Base-by-base conservation (phyloP, 1,140 invertebrate genomes). In the Parasteatoda tepidariorum region DNA sequence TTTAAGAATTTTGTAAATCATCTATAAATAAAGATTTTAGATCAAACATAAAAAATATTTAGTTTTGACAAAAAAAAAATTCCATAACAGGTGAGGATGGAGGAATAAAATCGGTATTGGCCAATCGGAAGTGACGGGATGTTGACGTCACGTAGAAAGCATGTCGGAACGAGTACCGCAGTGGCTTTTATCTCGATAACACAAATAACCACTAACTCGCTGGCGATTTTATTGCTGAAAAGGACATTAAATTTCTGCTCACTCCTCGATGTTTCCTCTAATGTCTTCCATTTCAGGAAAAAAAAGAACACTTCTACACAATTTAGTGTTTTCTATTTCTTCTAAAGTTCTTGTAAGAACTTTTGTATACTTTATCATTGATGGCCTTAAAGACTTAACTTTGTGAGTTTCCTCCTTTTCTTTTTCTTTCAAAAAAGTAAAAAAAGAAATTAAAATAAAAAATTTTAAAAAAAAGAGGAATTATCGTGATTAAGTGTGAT, bases 211-310 rank as follows among this genome's bases (percentile, higher is more conserved):
- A 33, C 13, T 67, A 67, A 67, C 38, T 48, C 38, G 9, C 38
- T 4, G 2, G 64, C 31, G 33, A 64, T 67, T 67, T 67, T 34
- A 67, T 67, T 38, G 64, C 64, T 34, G 18, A 38, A n/a, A 22
- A 34, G 64, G 64, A 67, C 64, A 67, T 67, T 67, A 67, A 67
- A 67, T 67, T 67, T 67, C 64, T 18, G 18, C 26, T 34, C 61
- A 31, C 24, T n/a, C 5, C 28, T 64, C 61, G 26, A 31, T 64
- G 61, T 28, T 64, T 48, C 2, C 4, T 48, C 38, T 48, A 48
- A 48, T 48, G 38, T 48, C 38, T 18, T 18, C 38, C 9, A 13
- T 48, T 48, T 18, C 4, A 48, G 38, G n/a, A n/a, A 48, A 48
- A 48, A 48, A 18, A 9, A 13, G 9, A 13, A 13, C 38, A 18